Conservation (phyloP, 1,140 invertebrate genomes). For the Pantala flavescens region DNA sequence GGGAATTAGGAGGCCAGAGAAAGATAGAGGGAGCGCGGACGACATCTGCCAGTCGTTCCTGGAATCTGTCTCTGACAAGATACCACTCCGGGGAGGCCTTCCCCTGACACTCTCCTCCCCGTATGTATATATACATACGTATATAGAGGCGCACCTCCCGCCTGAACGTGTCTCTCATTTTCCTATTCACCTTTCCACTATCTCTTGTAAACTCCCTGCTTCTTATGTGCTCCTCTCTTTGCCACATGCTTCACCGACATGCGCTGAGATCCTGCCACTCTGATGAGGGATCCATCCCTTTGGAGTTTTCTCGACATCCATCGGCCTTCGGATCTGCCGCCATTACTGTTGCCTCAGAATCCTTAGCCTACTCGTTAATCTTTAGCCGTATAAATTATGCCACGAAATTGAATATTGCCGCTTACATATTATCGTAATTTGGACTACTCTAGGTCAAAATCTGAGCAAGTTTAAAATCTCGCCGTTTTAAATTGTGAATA, state of each 20-base stretch:
- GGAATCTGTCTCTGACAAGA: constrained; percentile 8
- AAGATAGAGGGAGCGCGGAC: not conserved
- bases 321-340: not conserved
- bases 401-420: too few relatives aligned
- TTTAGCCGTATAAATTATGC: too few relatives aligned
- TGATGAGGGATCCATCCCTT: too few relatives aligned
- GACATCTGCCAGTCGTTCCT: constrained; percentile 7
- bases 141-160: not conserved
- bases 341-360: too few relatives aligned
- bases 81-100: constrained; percentile 1
- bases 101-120: not conserved
- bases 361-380: too few relatives aligned
- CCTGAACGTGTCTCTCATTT: not conserved
- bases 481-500: too few relatives aligned
- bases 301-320: not conserved
- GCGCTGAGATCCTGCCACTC: not conserved
- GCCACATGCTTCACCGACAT: not conserved
- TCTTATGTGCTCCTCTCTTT: not conserved
- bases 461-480: too few relatives aligned
- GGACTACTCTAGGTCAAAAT: too few relatives aligned
- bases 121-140: constrained; percentile 5
- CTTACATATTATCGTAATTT: too few relatives aligned
- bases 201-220: not conserved
- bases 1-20: not conserved
- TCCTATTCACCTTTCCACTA: not conserved